Evolutionary conservation across 1,140 invertebrate genomes (phyloP), one percentile per base, ranked within the genome.

Genomic region (Pachyrhynchus sulphureomaculatus): DNA sequence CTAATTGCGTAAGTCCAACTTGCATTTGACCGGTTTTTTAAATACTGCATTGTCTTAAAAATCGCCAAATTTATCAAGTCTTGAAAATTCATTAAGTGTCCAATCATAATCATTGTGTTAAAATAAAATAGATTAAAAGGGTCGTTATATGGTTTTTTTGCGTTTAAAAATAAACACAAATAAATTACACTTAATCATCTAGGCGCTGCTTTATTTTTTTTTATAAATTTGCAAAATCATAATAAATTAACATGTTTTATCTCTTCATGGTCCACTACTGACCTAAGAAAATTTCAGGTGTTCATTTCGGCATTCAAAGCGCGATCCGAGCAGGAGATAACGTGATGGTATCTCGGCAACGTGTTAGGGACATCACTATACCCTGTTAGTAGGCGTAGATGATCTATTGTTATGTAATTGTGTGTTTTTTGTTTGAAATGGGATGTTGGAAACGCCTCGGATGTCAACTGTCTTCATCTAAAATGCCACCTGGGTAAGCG

Each of bases 301-400:
- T 71, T 69, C 70, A 41, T 67, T 68, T 45, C 66, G 69, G 67
- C 64, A 60, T 64, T 69, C 39, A 68, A 70, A 68, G 62, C 37
- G 56, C 69, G 71, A 72, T 73, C 63, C 67, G 62, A 49, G 37
- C 53, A 54, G 36, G 33, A 71, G 69, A 72, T 71, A 70, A 23
- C 44, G 34, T 61, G 73, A 75, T 73, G 63, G 41, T 75, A 75
- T 75, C 73, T 55, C 26, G 29, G 17, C 51, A 55, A 63, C 66
- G 69, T 71, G 73, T 73, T 71, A 72, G 69, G 70, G 69, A 73
- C 73, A 73, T 73, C 70, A 68, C 65, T 72, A 71, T 70, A 29
- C 69, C 68, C 67, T 73, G 72, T 75, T 75, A 75, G 73, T 75
- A 75, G 73, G 73, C 73, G 73, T 75, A 75, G 70, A 75, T 75